Conservation (phyloP, 2,797 vertebrate genomes). For the Pachyuromys duprasi region DNA sequence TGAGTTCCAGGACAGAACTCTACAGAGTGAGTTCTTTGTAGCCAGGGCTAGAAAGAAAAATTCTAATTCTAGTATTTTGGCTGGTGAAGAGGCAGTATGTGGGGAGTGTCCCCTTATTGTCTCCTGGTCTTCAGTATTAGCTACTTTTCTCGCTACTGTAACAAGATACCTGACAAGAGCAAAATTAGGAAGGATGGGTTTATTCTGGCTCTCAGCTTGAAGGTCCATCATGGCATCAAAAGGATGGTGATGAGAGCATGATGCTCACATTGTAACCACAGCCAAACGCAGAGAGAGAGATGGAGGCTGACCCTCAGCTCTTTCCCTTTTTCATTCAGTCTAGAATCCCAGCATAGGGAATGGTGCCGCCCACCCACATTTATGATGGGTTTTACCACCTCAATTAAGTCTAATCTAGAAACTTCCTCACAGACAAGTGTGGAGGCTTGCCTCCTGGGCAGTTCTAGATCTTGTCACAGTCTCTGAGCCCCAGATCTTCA, state of each 20-base stretch:
- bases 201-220: neutral
- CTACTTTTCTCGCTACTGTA: neutral
- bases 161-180: neutral
- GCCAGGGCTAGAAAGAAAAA: neutral
- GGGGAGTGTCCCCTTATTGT: neutral
- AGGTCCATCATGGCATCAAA: neutral
- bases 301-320: neutral
- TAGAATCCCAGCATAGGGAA: neutral
- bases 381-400: neutral
- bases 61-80: neutral
- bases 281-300: neutral
- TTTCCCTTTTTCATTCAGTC: neutral
- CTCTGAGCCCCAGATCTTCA: neutral
- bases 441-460: neutral
- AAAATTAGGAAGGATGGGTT: neutral
- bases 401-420: neutral
- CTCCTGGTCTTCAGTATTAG: neutral
- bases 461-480: neutral
- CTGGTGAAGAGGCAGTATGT: neutral
- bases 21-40: too few species aligned
- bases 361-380: neutral
- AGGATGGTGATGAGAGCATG: fast-evolving
- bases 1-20: neutral
- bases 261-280: neutral
- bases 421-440: neutral